A percentile compares a stretch with the other conserved stretches of the same genome.
Conservation (phyloP, 2,113 vertebrate species). For the Philantomba maxwellii region DNA sequence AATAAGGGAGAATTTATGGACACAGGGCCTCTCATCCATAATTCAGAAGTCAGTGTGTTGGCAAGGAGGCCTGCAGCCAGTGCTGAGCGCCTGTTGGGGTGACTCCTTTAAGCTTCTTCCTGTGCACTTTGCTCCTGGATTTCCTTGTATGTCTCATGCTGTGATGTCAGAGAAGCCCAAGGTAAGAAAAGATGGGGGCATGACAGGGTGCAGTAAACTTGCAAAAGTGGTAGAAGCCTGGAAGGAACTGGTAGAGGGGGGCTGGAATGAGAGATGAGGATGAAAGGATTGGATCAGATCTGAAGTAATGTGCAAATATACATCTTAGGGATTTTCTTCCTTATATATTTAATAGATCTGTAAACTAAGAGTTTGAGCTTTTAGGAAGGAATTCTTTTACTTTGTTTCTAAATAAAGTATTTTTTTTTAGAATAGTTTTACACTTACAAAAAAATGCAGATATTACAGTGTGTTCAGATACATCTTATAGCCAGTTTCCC, state of each 20-base stretch:
- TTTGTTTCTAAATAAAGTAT: background rate
- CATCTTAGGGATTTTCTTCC: background rate
- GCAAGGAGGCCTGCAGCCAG: background rate
- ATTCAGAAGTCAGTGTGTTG: background rate
- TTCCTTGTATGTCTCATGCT: background rate
- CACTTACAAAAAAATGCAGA: background rate
- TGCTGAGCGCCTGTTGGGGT: too few relatives aligned
- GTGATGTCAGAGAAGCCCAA: background rate
- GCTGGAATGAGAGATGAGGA: background rate
- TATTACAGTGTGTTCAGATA: background rate
- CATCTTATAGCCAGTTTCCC: background rate
- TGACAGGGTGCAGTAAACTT: background rate
- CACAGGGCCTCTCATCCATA: background rate
- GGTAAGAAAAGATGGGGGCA: background rate
- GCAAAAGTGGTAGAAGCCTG: background rate
- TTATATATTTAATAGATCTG: background rate
- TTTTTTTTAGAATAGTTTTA: background rate
- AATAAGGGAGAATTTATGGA: background rate
- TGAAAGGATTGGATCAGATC: background rate
- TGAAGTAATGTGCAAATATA: background rate
- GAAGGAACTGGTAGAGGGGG: background rate
- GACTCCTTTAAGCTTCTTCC: background rate
- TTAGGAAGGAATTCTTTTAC: background rate
- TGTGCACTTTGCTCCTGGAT: background rate
- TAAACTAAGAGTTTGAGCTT: background rate